Evolutionary conservation across 2,113 vertebrate species (phyloP).

Genomic region (Toxotes chatareus): DNA sequence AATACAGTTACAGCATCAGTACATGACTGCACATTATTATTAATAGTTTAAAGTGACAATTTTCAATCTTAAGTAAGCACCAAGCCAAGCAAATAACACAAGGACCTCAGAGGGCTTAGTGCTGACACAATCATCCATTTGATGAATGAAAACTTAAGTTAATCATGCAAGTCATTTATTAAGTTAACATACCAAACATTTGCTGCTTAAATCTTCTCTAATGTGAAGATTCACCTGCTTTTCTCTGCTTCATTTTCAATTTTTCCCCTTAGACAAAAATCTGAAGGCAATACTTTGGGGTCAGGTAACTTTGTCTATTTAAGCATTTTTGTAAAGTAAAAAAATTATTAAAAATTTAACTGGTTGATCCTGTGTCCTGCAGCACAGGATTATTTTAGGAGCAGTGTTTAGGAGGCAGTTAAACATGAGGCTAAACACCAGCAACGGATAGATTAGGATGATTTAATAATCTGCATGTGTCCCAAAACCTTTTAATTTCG

Average conservation of each 20-base stretch:
- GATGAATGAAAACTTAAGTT: neutral
- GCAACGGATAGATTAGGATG: neutral
- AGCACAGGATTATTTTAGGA: too few species aligned
- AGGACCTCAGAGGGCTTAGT: neutral
- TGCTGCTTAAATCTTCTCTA: neutral
- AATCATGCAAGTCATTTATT: too few species aligned
- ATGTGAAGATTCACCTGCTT: neutral
- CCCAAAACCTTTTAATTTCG: accelerated
- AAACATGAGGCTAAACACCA: slow-evolving; percentile 1
- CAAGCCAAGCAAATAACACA: neutral
- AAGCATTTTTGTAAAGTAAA: neutral
- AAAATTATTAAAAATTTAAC: neutral
- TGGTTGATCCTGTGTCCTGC: neutral
- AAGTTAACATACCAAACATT: neutral
- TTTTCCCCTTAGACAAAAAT: too few species aligned
- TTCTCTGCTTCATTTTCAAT: neutral
- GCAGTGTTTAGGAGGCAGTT: neutral
- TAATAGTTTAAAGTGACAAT: neutral
- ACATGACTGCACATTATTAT: too few species aligned
- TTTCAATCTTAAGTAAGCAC: neutral
- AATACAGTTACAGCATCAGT: neutral
- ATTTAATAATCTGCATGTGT: neutral
- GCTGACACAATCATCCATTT: neutral
- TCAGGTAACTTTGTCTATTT: neutral
- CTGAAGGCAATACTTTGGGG: too few species aligned